A percentile compares a stretch with the other conserved stretches of the same genome.
Evolutionary conservation across 2,888 invertebrate genomes (phyloP).

Genomic region (Tridacna gigas): DNA sequence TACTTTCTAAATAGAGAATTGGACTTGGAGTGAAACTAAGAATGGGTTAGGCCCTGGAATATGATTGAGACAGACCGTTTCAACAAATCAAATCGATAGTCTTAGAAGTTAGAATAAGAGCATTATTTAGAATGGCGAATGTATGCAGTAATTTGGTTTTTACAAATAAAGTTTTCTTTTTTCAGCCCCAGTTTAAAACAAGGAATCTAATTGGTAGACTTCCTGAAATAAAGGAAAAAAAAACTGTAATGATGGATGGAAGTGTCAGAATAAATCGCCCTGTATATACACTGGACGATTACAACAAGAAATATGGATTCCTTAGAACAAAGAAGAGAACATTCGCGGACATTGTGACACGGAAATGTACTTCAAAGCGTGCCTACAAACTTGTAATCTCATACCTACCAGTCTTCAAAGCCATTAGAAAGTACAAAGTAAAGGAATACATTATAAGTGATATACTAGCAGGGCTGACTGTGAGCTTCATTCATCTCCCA

Average conservation of each 20-base stretch:
- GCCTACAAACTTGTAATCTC: constrained; percentile 3
- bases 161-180: no score
- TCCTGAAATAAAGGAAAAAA: background rate
- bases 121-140: no score
- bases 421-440: constrained; percentile 66
- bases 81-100: no score
- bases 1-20: no score
- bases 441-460: constrained; percentile 72
- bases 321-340: background rate
- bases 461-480: constrained; percentile 77
- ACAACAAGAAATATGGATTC: background rate
- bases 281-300: constrained; percentile 13
- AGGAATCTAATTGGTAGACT: background rate
- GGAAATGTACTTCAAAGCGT: constrained; percentile 8
- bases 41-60: no score
- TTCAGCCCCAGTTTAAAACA: no score
- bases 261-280: background rate
- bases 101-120: no score
- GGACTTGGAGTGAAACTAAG: no score
- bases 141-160: no score
- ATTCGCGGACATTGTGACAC: background rate
- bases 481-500: constrained; percentile 80
- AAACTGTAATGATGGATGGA: background rate
- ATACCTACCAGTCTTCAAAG: constrained; percentile 63
- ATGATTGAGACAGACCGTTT: no score